Percentiles rank a stretch among this genome's conserved stretches.
Conservation (phyloP, 2,113 vertebrate species). For the Odontophorus gujanensis region DNA sequence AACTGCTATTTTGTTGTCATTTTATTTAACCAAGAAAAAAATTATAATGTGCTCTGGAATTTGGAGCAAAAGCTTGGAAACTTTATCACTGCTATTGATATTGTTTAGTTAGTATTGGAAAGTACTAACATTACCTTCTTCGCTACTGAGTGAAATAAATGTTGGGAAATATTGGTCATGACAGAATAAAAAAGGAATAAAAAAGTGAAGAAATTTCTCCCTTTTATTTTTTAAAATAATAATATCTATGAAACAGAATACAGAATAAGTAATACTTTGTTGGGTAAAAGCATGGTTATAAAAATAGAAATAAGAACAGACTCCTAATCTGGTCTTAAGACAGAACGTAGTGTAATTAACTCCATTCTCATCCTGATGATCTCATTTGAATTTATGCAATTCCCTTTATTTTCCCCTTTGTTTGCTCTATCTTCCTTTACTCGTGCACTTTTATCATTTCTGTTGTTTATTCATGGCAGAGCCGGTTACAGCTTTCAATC, state of each 20-base stretch:
- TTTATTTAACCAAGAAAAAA: conserved; percentile 72
- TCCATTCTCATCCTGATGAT: not conserved
- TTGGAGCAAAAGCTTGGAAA: conserved; percentile 70
- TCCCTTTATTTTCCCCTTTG: conserved; percentile 74
- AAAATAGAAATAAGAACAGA: conserved; percentile 2
- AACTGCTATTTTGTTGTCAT: conserved; percentile 56
- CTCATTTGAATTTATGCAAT: conserved; percentile 73
- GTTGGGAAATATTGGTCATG: conserved; percentile 55
- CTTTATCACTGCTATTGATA: conserved; percentile 76
- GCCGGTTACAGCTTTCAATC: conserved; percentile 76
- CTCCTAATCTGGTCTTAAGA: not conserved
- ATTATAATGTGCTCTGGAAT: conserved; percentile 68
- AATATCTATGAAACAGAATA: conserved; percentile 51
- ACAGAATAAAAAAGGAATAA: conserved; percentile 42
- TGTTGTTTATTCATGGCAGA: conserved; percentile 82
- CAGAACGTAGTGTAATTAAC: conserved; percentile 71
- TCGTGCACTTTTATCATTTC: conserved; percentile 62
- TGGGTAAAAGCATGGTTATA: not conserved
- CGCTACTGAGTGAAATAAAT: conserved; percentile 72
- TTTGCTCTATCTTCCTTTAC: conserved; percentile 75
- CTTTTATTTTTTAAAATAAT: not conserved
- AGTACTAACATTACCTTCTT: conserved; percentile 73
- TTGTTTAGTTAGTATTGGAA: conserved; percentile 76
- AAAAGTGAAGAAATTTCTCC: not conserved
- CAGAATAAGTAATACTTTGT: conserved; percentile 56